These are phyloP conservation scores for Oxyura jamaicensis DNA, from an alignment of 2,113 vertebrate species.

Conservation along the genomic window DNA sequence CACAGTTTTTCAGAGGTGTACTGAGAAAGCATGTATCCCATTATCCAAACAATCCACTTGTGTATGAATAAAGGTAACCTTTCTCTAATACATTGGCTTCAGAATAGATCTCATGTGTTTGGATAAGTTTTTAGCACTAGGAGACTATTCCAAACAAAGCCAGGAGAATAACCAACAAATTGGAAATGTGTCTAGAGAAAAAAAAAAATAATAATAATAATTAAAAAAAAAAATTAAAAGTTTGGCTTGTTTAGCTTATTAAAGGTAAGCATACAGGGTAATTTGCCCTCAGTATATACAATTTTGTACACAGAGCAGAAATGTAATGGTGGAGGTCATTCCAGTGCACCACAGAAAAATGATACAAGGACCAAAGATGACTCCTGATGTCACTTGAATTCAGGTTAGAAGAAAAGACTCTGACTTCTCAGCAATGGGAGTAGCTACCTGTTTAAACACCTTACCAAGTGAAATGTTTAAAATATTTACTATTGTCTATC, in stretches of 20 bases:
- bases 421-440: not conserved
- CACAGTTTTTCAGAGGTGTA: not conserved
- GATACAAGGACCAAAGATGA: not conserved
- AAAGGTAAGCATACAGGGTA: not conserved
- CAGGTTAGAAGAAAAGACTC: not conserved
- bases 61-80: not conserved
- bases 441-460: not conserved
- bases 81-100: not conserved
- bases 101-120: not conserved
- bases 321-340: not conserved
- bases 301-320: not conserved
- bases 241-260: not conserved
- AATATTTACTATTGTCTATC: not conserved
- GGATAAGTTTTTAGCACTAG: not conserved
- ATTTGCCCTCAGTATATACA: not conserved
- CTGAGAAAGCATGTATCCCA: not conserved
- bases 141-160: not conserved
- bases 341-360: not conserved
- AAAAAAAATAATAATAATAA: too few relatives aligned
- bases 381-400: not conserved
- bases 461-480: not conserved
- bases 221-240: not conserved
- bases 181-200: not conserved
- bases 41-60: not conserved
- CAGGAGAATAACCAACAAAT: not conserved